A percentile compares a stretch with the other conserved stretches of the same genome.
phyloP scores from a whole-genome alignment of 2,113 vertebrate species.

The Thalassarche chlororhynchos region DNA sequence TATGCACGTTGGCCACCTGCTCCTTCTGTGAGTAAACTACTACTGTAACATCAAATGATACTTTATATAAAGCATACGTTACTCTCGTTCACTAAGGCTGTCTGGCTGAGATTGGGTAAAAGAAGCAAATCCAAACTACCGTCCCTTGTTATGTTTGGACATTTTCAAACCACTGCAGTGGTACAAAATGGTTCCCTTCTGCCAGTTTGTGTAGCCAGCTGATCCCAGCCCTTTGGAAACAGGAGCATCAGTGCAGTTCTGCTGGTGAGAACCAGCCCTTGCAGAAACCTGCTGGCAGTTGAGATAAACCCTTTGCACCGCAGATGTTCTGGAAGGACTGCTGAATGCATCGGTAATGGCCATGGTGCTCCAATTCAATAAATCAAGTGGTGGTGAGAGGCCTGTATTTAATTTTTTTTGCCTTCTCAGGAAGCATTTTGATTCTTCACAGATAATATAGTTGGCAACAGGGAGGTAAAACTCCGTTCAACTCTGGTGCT shows the following conservation, averaged over 20 bases:
- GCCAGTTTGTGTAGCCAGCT: background rate
- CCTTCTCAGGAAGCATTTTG: background rate
- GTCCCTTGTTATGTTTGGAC: background rate
- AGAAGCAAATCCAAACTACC: background rate
- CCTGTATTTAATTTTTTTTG: background rate
- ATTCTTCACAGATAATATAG: background rate
- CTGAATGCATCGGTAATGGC: background rate
- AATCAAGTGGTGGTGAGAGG: background rate
- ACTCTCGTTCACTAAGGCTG: background rate
- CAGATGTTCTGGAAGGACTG: background rate
- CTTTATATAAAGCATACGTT: background rate
- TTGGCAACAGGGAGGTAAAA: background rate
- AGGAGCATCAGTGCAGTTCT: background rate
- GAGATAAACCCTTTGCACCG: background rate
- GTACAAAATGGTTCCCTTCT: background rate
- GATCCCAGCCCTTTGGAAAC: background rate
- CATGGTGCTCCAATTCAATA: background rate
- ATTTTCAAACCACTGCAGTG: background rate
- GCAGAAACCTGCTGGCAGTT: background rate
- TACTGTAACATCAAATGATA: background rate
- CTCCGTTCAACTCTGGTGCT: background rate
- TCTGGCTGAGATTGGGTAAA: background rate
- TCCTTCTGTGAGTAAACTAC: background rate
- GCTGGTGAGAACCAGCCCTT: background rate
- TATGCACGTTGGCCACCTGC: fast-evolving